Conservation (phyloP, 2,113 vertebrate species). For the Epinephelus lanceolatus region DNA sequence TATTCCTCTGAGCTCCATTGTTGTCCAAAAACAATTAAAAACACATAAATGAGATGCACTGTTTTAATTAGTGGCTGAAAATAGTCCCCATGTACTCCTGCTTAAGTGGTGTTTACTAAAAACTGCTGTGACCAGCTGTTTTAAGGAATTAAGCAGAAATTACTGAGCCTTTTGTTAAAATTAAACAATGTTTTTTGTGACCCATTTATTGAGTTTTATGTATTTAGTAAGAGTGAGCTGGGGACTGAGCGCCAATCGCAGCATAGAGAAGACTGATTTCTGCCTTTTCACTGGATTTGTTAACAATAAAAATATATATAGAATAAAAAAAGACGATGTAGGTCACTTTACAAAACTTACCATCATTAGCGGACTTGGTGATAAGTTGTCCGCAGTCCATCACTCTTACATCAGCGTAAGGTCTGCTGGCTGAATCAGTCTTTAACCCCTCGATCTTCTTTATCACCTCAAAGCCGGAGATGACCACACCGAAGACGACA, state of each 20-base stretch:
- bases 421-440: conserved; percentile 94
- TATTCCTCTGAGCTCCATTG: not conserved
- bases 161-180: not conserved
- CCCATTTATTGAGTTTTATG: not conserved
- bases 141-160: not conserved
- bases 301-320: not conserved
- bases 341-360: conserved; percentile 74
- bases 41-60: not conserved
- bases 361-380: conserved; percentile 91
- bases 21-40: not conserved
- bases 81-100: not conserved
- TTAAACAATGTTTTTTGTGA: not conserved
- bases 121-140: not conserved
- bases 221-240: not conserved
- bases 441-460: conserved; percentile 97
- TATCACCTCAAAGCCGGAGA: conserved; percentile 97
- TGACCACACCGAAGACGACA: conserved; percentile 97
- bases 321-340: not conserved
- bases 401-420: conserved; percentile 96
- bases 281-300: not conserved
- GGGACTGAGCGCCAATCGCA: not conserved
- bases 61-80: not conserved
- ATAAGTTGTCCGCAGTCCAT: conserved; percentile 96
- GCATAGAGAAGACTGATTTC: not conserved
- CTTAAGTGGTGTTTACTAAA: not conserved